Conservation (phyloP, 2,113 vertebrate species). For the Crotophaga sulcirostris region DNA sequence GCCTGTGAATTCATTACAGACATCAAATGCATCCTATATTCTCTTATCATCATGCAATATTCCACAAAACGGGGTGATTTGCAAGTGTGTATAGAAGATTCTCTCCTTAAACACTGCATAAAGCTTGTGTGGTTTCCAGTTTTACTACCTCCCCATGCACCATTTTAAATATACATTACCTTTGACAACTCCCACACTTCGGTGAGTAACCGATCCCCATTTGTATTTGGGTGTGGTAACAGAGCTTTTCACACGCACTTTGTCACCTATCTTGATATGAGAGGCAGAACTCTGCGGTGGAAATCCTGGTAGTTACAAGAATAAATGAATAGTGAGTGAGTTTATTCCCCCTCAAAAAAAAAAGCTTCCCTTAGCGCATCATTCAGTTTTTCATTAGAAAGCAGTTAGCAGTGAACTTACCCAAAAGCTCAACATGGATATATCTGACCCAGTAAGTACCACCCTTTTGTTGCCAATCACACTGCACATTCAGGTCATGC, state of each 20-base stretch:
- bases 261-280: conserved; percentile 98
- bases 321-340: not conserved
- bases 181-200: conserved; percentile 96
- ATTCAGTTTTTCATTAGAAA: not conserved
- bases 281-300: conserved; percentile 94
- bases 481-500: conserved; percentile 96
- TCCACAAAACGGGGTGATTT: not conserved
- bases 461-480: conserved; percentile 98
- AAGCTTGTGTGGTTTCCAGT: not conserved
- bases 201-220: conserved; percentile 97
- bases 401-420: conserved; percentile 67
- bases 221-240: conserved; percentile 98
- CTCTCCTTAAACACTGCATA: not conserved
- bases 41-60: not conserved
- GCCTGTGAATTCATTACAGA: rapidly evolving
- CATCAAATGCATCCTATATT: not conserved
- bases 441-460: conserved; percentile 99
- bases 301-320: conserved; percentile 80
- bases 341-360: not conserved
- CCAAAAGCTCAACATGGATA: conserved; percentile 94
- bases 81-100: not conserved
- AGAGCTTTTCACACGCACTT: conserved; percentile 92
- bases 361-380: not conserved
- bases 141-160: not conserved
- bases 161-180: conserved; percentile 69